Evolutionary conservation across 1,140 invertebrate species (phyloP), one percentile per base, ranked within the genome.

Genomic region (Andrena cerasifolii): DNA sequence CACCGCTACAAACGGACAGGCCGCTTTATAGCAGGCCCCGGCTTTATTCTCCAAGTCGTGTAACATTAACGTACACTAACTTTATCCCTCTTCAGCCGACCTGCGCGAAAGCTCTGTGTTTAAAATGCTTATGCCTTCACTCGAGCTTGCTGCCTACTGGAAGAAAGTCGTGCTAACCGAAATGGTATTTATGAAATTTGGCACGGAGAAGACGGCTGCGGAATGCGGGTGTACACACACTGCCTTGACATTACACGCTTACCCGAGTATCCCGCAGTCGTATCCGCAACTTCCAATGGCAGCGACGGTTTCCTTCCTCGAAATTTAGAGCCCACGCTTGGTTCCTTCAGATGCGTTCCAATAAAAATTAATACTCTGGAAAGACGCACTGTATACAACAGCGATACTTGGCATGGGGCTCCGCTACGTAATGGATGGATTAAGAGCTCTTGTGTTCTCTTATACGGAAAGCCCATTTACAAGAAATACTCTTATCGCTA

Each of bases 211-310:
- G 1, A 31, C 16, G 33, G 24, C 40, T 63, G 40, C 28, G 18
- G 56, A 33, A 43, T 73, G 59, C 33, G 31, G 71, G 12, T 14
- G n/a, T 33, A 58, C 3, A 24, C 40, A 43, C 40, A 33, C 40
- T n/a, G 16, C 28, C 2, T 71, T 58, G 12, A 31, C 18, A 7
- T 16, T 47, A n/a, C 7, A 8, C 12, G 28, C 12, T 28, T 21
- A 24, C n/a, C 40, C 36, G 18, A 8, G 6, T 56, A 36, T 33
- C 6, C 56, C 1, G 33, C 3, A 70, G 36, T 65, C 24, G 18
- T 24, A 43, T 65, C 45, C 59, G 59, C 61, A 65, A 65, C 53
- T 73, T 65, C 71, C 18, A 24, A n/a, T 43, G 6, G 31, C 2
- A 8, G 16, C 28, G 28, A 6, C 45, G 21, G 33, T 65, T 40